A percentile compares a stretch with the other conserved stretches of the same genome.
Evolutionary conservation across 2,888 invertebrate species (phyloP).

Genomic region (Tipula helvola): DNA sequence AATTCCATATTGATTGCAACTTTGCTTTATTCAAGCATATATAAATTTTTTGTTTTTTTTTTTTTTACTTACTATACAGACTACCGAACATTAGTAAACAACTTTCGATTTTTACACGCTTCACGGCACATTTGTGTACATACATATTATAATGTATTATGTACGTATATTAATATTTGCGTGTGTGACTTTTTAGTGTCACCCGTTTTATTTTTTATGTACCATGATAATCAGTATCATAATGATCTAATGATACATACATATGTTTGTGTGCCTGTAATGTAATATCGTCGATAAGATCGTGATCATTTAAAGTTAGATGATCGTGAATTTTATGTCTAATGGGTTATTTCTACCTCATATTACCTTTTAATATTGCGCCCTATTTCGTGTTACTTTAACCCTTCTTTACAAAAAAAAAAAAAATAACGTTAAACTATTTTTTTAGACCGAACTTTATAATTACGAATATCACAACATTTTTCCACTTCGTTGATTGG

Average conservation of each 20-base stretch:
- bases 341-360: neutral
- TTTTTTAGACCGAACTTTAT: too few relatives aligned
- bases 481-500: neutral
- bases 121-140: neutral
- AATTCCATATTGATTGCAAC: neutral
- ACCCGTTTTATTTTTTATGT: too few relatives aligned
- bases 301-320: neutral
- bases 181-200: too few relatives aligned
- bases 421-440: too few relatives aligned
- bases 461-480: neutral
- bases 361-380: neutral
- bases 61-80: too few relatives aligned
- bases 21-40: neutral
- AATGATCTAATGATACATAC: too few relatives aligned
- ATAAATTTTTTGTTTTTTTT: too few relatives aligned
- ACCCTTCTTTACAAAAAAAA: neutral
- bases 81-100: neutral
- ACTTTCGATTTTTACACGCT: neutral
- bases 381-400: neutral
- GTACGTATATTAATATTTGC: neutral
- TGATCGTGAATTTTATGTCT: neutral
- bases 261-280: too few relatives aligned
- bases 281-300: neutral
- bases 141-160: neutral
- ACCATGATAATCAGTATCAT: too few relatives aligned